phyloP scores from a whole-genome alignment of 2,113 vertebrate genomes.

The Leiothrix lutea region DNA sequence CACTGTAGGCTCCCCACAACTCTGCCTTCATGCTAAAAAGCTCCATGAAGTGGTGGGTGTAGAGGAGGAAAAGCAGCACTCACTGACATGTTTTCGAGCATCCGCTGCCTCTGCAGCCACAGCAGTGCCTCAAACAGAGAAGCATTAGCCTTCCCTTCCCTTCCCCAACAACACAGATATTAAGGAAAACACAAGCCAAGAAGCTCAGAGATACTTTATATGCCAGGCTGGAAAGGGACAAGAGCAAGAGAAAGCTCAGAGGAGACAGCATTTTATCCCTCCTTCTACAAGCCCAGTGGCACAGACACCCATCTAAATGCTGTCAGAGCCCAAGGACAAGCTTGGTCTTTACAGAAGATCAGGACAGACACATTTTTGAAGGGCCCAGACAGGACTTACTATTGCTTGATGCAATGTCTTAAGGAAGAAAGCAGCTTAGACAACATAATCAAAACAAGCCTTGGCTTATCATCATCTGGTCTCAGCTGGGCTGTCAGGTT shows the following conservation, averaged over 20 bases:
- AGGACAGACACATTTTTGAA: neutral
- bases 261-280: neutral
- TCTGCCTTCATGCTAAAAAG: neutral
- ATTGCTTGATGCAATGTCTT: neutral
- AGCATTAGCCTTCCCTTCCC: neutral
- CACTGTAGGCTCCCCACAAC: neutral
- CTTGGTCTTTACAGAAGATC: neutral
- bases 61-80: neutral
- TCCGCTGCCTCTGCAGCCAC: neutral
- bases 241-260: neutral
- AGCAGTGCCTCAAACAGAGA: neutral
- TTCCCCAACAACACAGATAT: neutral
- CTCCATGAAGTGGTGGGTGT: neutral
- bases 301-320: accelerated
- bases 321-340: neutral
- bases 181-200: neutral
- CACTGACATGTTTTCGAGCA: neutral
- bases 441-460: neutral
- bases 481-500: neutral
- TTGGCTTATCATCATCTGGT: neutral
- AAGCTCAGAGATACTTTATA: accelerated
- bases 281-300: neutral
- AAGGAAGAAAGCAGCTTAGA: neutral
- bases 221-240: neutral
- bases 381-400: neutral